Evolutionary conservation across 2,888 invertebrate genomes (phyloP).

Genomic region (Archips xylosteana): DNA sequence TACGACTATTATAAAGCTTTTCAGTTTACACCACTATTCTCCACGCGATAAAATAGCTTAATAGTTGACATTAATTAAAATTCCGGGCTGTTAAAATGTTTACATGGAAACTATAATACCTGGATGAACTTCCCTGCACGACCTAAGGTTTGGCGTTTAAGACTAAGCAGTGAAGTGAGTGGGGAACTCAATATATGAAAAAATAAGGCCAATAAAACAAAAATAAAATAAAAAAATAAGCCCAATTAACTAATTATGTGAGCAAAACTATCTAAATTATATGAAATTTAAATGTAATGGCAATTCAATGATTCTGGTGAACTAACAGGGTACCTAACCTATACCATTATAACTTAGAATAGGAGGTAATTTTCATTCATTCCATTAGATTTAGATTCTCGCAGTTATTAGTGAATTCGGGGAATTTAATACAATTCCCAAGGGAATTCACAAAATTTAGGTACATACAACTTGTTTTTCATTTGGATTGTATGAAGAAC

Average conservation of each 20-base stretch:
- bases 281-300: background rate
- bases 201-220: no score
- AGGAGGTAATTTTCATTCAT: background rate
- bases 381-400: no score
- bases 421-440: no score
- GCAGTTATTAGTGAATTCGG: no score
- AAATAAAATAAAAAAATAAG: no score
- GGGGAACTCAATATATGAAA: background rate
- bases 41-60: conserved; percentile 34
- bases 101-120: background rate
- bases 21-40: conserved; percentile 37
- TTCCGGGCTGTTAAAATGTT: conserved; percentile 13
- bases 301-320: background rate
- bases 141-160: background rate
- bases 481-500: no score
- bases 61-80: conserved; percentile 41
- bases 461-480: no score
- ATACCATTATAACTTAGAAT: background rate
- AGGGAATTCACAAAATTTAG: no score
- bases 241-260: background rate
- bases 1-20: conserved; percentile 58
- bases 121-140: background rate
- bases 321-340: background rate
- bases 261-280: background rate
- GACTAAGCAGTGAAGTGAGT: background rate